Evolutionary conservation across 2,113 vertebrate genomes (phyloP).

Genomic region (Lagopus leucura): DNA sequence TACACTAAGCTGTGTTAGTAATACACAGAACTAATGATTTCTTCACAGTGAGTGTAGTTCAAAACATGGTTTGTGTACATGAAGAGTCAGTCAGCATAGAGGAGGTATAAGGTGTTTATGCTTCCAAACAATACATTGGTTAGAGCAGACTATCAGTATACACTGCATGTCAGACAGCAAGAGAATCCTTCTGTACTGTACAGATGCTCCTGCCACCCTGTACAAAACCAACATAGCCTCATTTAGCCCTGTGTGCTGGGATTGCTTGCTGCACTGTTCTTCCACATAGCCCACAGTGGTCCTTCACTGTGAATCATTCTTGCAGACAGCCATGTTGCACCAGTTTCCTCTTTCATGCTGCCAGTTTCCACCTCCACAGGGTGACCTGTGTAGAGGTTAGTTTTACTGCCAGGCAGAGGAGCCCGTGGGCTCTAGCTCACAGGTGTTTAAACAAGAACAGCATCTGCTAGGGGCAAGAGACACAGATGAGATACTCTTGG

Average conservation of each 20-base stretch:
- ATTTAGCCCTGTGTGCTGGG: not conserved
- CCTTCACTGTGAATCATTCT: not conserved
- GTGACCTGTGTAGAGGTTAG: not conserved
- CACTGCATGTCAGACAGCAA: not conserved
- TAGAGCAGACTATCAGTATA: not conserved
- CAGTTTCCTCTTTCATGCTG: not conserved
- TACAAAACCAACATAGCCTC: accelerated
- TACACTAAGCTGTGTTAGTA: not conserved
- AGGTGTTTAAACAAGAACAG: not conserved
- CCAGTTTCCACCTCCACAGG: accelerated
- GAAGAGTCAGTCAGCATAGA: not conserved
- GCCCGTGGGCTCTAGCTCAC: not conserved
- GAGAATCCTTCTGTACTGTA: accelerated
- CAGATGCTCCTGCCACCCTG: not conserved
- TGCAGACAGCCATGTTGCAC: not conserved
- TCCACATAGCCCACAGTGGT: not conserved
- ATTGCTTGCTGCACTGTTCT: accelerated
- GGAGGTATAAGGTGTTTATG: not conserved
- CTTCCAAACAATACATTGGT: not conserved
- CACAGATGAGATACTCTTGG: accelerated
- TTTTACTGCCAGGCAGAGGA: not conserved
- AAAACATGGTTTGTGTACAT: not conserved
- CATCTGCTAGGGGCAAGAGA: not conserved
- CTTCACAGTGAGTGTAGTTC: not conserved
- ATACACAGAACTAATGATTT: not conserved